Evolutionary conservation across 2,888 invertebrate species (phyloP).

Genomic region (Balanococcus diminutus): DNA sequence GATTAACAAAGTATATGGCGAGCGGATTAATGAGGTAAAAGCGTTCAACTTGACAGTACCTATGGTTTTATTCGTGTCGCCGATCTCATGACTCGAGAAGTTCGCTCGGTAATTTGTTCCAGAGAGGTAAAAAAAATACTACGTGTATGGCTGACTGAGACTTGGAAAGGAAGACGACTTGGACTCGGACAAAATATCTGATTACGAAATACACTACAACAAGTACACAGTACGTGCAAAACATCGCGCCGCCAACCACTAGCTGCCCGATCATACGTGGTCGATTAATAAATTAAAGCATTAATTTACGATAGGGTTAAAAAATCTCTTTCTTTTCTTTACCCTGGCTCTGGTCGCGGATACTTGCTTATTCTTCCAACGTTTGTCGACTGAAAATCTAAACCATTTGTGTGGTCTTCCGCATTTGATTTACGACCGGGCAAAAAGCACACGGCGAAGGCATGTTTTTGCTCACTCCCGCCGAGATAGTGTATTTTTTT

Average conservation of each 20-base stretch:
- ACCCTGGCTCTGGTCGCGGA: not conserved
- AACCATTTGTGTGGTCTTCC: conserved; percentile 45
- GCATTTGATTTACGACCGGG: conserved; percentile 50
- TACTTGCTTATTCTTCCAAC: not conserved
- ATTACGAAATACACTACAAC: not conserved
- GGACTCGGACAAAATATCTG: not conserved
- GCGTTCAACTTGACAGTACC: not conserved
- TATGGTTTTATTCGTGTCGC: not conserved
- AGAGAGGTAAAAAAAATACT: not conserved
- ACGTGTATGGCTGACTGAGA: not conserved
- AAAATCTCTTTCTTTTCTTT: not conserved
- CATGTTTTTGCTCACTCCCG: conserved; percentile 47
- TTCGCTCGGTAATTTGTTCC: conserved; percentile 1
- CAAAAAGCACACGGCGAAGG: conserved; percentile 49
- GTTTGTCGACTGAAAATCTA: conserved; percentile 42
- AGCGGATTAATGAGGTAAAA: conserved; percentile 24
- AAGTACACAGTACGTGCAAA: not conserved
- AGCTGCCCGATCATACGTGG: not conserved
- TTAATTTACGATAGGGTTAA: conserved; percentile 38
- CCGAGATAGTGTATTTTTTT: conserved; percentile 44
- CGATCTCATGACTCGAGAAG: not conserved
- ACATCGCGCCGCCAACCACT: not conserved
- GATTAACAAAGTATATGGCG: not conserved
- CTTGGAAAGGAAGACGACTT: no score
- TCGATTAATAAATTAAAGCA: conserved; percentile 49